These are phyloP conservation scores for Helicoverpa zea DNA, from an alignment of 1,140 invertebrate species.

Conservation along the genomic window DNA sequence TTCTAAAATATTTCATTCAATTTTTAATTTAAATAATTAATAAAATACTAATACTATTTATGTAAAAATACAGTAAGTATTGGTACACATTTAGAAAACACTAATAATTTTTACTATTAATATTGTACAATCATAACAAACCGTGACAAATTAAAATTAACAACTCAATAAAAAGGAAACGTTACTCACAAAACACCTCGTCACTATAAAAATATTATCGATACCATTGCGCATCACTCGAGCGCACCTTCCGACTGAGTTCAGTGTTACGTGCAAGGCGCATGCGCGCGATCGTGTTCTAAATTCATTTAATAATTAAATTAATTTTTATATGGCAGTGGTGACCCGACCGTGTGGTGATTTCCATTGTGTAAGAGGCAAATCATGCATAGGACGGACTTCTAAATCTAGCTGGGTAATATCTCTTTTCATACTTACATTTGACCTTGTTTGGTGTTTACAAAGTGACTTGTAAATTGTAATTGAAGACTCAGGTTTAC, in stretches of 20 bases:
- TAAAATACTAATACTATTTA: too few relatives aligned
- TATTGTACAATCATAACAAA: background rate
- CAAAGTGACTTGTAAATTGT: background rate
- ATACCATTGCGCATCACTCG: slow-evolving; percentile 62
- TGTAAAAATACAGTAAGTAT: too few relatives aligned
- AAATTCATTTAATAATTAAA: slow-evolving; percentile 59
- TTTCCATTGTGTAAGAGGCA: slow-evolving; percentile 71
- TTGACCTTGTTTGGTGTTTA: slow-evolving; percentile 62
- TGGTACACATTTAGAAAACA: too few relatives aligned
- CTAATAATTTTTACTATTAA: too few relatives aligned
- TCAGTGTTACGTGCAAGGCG: slow-evolving; percentile 78
- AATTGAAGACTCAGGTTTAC: slow-evolving; percentile 36
- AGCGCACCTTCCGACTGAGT: slow-evolving; percentile 68
- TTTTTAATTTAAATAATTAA: too few relatives aligned
- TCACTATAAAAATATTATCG: slow-evolving; percentile 29
- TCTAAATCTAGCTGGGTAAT: slow-evolving; percentile 78
- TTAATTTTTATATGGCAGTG: slow-evolving; percentile 82
- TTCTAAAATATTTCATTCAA: too few relatives aligned
- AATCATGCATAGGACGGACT: slow-evolving; percentile 65
- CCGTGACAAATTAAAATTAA: slow-evolving; percentile 8
- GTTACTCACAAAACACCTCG: slow-evolving; percentile 22
- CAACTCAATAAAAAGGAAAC: slow-evolving; percentile 3
- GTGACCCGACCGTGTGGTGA: slow-evolving; percentile 76
- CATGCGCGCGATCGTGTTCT: slow-evolving; percentile 78
- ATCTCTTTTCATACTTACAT: slow-evolving; percentile 50